phyloP scores from a whole-genome alignment of 2,888 invertebrate genomes.

The Trachelus troglodyta region DNA sequence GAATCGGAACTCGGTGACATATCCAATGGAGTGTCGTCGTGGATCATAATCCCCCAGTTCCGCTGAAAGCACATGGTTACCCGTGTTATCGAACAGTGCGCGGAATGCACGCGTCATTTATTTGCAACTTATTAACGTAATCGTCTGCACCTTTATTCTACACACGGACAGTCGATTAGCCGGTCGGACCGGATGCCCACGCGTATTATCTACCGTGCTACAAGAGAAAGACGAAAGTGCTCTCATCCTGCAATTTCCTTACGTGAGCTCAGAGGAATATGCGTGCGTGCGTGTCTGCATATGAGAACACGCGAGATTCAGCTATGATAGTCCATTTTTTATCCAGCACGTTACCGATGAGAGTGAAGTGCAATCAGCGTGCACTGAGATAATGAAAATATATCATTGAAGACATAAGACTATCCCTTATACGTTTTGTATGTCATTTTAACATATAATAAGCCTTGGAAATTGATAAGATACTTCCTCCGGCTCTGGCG shows the following conservation, averaged over 20 bases:
- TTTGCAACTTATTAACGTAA: constrained; percentile 32
- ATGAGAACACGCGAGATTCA: not conserved
- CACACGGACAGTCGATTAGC: constrained; percentile 16
- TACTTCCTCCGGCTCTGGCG: not conserved
- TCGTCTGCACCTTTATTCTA: constrained; percentile 19
- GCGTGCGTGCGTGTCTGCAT: not conserved
- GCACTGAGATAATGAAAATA: not conserved
- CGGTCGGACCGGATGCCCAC: constrained; percentile 28
- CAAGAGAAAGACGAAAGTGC: constrained; percentile 27
- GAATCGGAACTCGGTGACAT: constrained; percentile 95
- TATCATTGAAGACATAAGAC: not conserved
- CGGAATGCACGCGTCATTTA: constrained; percentile 23
- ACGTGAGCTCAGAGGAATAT: not conserved
- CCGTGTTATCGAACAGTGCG: constrained; percentile 12
- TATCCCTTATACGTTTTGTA: not conserved
- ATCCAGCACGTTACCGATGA: not conserved
- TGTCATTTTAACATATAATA: not conserved
- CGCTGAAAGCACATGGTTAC: constrained; percentile 72
- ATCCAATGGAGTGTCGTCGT: constrained; percentile 86
- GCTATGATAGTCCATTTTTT: not conserved
- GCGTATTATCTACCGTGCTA: constrained; percentile 27
- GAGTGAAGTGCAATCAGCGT: not conserved
- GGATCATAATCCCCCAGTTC: constrained; percentile 96
- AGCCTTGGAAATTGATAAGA: not conserved
- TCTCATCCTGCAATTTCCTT: constrained; percentile 33